phyloP scores from a whole-genome alignment of 92 coral and sea anemone species.

The Isaurus tuberculatus region DNA sequence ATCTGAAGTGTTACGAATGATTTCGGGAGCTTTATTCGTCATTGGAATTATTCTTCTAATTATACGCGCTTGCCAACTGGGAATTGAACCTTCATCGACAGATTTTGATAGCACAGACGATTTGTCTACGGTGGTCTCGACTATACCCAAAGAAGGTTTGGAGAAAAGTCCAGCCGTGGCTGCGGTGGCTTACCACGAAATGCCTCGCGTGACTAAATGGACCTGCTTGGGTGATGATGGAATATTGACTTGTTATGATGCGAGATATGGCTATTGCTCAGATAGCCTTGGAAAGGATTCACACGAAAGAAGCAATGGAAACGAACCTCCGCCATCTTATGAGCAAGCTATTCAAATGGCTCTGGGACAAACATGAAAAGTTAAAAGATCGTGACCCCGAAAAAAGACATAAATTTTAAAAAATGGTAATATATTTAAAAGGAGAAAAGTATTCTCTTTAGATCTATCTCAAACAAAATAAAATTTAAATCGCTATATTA shows the following conservation, averaged over 20 bases:
- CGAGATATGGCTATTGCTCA: conserved; percentile 5
- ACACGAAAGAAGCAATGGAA: conserved; percentile 28
- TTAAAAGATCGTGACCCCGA: background rate
- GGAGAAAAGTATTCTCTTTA: no score
- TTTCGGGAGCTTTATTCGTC: conserved; percentile 34
- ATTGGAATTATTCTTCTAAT: conserved; percentile 24
- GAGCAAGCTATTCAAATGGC: conserved; percentile 77
- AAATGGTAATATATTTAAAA: background rate
- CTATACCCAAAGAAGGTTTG: conserved; percentile 66
- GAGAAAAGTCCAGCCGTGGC: conserved; percentile 79
- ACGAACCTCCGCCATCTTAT: conserved; percentile 78
- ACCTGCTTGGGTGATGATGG: conserved; percentile 28
- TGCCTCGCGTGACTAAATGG: conserved; percentile 48
- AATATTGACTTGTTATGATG: conserved; percentile 15
- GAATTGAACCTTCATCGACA: background rate
- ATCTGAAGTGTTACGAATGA: conserved; percentile 37
- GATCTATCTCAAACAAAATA: no score
- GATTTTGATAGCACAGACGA: background rate
- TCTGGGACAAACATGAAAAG: background rate
- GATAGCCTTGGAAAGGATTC: conserved; percentile 11
- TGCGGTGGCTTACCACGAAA: conserved; percentile 40
- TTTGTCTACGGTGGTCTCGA: conserved; percentile 69
- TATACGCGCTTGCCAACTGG: conserved; percentile 34
- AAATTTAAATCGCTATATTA: no score
- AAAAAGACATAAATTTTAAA: background rate